Conservation (phyloP, 2,888 invertebrate species). For the Torymus tubicola region DNA sequence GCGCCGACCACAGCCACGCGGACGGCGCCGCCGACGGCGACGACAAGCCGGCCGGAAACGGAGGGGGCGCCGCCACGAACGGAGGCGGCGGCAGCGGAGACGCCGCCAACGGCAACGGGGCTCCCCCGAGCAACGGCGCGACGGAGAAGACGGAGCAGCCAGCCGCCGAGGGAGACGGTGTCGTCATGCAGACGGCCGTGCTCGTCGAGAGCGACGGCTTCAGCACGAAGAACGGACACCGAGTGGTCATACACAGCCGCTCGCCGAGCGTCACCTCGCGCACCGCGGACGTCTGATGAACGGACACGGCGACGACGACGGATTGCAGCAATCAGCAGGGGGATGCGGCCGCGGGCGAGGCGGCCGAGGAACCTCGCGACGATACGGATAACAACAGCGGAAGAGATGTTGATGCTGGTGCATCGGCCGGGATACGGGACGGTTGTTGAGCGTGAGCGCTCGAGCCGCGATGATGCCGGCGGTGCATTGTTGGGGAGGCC, state of each 20-base stretch:
- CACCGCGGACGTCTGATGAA: conserved; percentile 88
- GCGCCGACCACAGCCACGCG: conserved; percentile 61
- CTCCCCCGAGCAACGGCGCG: not conserved
- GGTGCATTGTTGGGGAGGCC: conserved; percentile 2
- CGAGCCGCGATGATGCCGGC: not conserved
- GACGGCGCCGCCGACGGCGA: conserved; percentile 31
- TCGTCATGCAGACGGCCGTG: conserved; percentile 87
- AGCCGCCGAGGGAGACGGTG: conserved; percentile 52
- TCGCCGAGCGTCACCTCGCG: conserved; percentile 90
- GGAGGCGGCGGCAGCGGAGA: not conserved
- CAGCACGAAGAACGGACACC: conserved; percentile 91
- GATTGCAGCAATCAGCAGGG: not conserved
- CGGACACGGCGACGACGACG: conserved; percentile 55
- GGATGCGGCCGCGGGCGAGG: conserved; percentile 37
- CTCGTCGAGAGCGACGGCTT: conserved; percentile 90
- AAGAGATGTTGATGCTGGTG: not conserved
- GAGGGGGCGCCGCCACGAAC: not conserved
- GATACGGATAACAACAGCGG: not conserved
- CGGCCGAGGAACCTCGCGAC: conserved; percentile 37
- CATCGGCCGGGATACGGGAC: not conserved
- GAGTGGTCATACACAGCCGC: conserved; percentile 92
- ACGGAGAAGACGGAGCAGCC: not conserved
- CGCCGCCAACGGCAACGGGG: not conserved
- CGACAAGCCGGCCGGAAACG: not conserved
- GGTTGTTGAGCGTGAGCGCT: not conserved